These are phyloP conservation scores for Drosophila littoralis DNA, from an alignment of 1,140 invertebrate species.

Conservation along the genomic window DNA sequence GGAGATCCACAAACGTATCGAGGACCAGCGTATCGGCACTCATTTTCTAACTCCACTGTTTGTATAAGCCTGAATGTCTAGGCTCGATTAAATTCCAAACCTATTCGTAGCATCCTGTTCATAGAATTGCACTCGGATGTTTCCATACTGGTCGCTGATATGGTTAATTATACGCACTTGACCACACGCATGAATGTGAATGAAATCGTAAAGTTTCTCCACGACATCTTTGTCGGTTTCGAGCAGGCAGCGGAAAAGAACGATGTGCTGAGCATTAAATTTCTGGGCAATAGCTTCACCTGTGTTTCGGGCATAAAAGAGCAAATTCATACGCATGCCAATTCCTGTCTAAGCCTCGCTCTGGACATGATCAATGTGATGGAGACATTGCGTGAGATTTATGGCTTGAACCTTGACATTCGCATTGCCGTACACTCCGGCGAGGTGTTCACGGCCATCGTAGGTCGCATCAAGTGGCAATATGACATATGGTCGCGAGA, in stretches of 20 bases:
- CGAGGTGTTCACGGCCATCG: conserved; percentile 93
- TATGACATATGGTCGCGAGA: conserved; percentile 98
- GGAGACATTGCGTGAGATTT: conserved; percentile 88
- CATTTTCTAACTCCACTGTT: conserved; percentile 5
- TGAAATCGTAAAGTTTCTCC: conserved; percentile 94
- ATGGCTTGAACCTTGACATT: conserved; percentile 94
- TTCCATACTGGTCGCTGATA: conserved; percentile 96
- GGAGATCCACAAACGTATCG: conserved; percentile 89
- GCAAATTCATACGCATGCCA: conserved; percentile 89
- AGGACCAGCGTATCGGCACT: conserved; percentile 46
- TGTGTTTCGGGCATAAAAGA: conserved; percentile 94
- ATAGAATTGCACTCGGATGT: conserved; percentile 94
- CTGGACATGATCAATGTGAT: conserved; percentile 96
- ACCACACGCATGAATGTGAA: conserved; percentile 91
- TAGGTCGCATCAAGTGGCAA: conserved; percentile 97
- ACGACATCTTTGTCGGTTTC: conserved; percentile 96
- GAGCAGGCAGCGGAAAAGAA: conserved; percentile 93
- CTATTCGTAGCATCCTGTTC: conserved; percentile 90
- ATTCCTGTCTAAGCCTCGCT: conserved; percentile 93
- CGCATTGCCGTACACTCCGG: conserved; percentile 97
- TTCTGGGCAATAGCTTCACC: conserved; percentile 96
- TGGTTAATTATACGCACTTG: conserved; percentile 96
- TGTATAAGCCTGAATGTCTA: not conserved
- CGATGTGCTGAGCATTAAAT: conserved; percentile 92
- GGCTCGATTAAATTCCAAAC: not conserved